Evolutionary conservation across 2,113 vertebrate species (phyloP).

Genomic region (Dascyllus trimaculatus): DNA sequence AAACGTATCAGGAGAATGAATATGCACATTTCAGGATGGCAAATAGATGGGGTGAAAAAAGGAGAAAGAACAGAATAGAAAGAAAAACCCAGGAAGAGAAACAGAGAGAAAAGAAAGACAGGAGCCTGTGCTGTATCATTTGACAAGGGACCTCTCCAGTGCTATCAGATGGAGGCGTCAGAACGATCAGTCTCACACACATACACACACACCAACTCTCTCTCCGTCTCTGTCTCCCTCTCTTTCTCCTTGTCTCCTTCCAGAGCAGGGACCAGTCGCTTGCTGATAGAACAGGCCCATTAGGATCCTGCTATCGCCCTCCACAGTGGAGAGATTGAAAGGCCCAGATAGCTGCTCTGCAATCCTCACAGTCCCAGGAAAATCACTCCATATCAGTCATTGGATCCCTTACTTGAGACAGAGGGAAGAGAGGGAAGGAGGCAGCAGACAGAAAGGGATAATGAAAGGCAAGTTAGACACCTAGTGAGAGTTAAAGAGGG

Average conservation of each 20-base stretch:
- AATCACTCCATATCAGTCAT: conserved; percentile 90
- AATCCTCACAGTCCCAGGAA: conserved; percentile 89
- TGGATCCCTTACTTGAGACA: conserved; percentile 87
- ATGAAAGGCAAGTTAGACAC: conserved; percentile 74
- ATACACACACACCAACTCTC: conserved; percentile 26
- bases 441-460: conserved; percentile 52
- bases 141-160: conserved; percentile 89
- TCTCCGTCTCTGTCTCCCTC: conserved; percentile 46
- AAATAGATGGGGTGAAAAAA: conserved; percentile 14
- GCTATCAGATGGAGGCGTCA: conserved; percentile 91
- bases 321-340: conserved; percentile 93
- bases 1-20: not conserved
- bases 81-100: conserved; percentile 31
- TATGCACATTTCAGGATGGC: conserved; percentile 20
- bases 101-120: conserved; percentile 63
- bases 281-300: conserved; percentile 94
- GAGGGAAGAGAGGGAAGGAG: conserved; percentile 59
- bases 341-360: conserved; percentile 88
- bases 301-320: conserved; percentile 92
- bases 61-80: conserved; percentile 20
- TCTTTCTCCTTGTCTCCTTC: conserved; percentile 67
- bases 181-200: conserved; percentile 88
- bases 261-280: conserved; percentile 84
- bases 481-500: conserved; percentile 69
- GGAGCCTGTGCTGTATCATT: conserved; percentile 91